Conservation (phyloP, 2,113 vertebrate genomes). For the Albula goreensis region DNA sequence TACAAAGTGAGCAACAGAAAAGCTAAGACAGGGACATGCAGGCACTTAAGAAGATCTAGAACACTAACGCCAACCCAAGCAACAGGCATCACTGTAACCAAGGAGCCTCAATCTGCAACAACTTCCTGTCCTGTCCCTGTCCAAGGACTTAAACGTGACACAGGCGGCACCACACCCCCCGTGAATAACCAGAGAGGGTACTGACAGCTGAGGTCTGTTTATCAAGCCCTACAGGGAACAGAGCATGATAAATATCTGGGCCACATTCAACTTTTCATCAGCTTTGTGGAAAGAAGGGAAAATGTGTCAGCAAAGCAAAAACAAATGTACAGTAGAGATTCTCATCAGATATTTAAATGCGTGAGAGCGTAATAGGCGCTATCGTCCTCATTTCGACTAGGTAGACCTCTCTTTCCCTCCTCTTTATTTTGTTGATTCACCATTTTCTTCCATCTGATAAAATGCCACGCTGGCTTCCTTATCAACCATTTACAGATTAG, state of each 20-base stretch:
- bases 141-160: not conserved
- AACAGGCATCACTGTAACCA: not conserved
- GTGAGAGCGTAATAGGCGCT: not conserved
- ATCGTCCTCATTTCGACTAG: not conserved
- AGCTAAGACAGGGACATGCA: not conserved
- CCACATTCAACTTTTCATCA: not conserved
- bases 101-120: not conserved
- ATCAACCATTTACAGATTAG: slow-evolving; percentile 15
- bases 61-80: not conserved
- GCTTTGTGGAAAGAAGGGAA: not conserved
- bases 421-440: not conserved
- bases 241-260: not conserved
- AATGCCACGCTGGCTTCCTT: slow-evolving; percentile 1
- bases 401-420: not conserved
- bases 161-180: not conserved
- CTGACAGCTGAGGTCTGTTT: not conserved
- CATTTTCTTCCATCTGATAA: slow-evolving; percentile 28
- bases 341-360: slow-evolving; percentile 14
- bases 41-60: not conserved
- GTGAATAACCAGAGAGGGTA: not conserved
- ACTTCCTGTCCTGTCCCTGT: not conserved
- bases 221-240: not conserved
- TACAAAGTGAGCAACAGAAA: not conserved
- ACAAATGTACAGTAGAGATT: slow-evolving; percentile 5
- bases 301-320: not conserved